phyloP scores from a whole-genome alignment of 2,797 vertebrate species.

The Mormyrops boulengeri region DNA sequence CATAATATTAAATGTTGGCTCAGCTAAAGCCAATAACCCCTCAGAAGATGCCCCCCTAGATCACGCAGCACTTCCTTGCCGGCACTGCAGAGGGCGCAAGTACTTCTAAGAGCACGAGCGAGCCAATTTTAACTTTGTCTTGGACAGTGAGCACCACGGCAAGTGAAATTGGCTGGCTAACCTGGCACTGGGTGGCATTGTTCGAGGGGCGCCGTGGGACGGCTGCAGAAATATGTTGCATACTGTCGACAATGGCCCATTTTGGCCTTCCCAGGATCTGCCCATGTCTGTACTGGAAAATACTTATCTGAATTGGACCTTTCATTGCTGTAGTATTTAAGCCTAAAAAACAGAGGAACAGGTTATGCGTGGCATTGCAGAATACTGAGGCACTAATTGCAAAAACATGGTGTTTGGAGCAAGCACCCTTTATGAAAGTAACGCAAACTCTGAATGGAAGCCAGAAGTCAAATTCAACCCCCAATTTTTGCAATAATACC shows the following conservation, averaged over 20 bases:
- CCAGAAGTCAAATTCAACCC: neutral
- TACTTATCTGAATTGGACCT: neutral
- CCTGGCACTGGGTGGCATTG: neutral
- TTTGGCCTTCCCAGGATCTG: neutral
- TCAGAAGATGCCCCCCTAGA: neutral
- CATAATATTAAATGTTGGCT: neutral
- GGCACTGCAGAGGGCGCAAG: neutral
- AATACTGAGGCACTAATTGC: neutral
- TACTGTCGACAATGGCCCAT: neutral
- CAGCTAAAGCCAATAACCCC: neutral
- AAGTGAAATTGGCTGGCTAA: neutral
- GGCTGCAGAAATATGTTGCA: neutral
- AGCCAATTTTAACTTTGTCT: neutral
- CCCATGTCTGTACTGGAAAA: neutral
- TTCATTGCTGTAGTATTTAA: neutral
- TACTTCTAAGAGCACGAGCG: neutral
- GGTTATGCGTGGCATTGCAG: neutral
- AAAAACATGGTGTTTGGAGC: conserved; percentile 1
- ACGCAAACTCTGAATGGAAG: neutral
- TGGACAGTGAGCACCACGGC: neutral
- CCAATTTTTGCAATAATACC: neutral
- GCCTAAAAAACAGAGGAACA: neutral
- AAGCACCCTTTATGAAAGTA: neutral
- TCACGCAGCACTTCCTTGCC: neutral
- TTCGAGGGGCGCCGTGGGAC: neutral